Conservation (phyloP, 2,797 vertebrate genomes). For the Streptopelia turtur region DNA sequence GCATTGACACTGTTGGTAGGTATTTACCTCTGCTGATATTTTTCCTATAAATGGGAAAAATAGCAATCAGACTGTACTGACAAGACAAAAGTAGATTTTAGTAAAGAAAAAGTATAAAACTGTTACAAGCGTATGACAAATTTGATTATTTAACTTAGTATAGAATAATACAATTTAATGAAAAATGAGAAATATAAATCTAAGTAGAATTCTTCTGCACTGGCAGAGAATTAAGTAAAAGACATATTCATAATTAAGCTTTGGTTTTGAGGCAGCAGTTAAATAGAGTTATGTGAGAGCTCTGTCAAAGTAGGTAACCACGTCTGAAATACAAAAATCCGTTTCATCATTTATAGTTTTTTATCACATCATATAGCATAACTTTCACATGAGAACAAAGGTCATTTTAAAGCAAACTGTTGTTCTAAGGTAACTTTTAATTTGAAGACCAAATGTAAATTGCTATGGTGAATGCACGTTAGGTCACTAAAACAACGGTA, state of each 20-base stretch:
- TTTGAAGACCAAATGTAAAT: conserved; percentile 80
- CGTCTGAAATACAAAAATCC: conserved; percentile 10
- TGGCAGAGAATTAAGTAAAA: not conserved
- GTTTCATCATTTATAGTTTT: conserved; percentile 58
- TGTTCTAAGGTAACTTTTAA: conserved; percentile 82
- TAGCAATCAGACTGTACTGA: not conserved
- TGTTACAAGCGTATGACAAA: not conserved
- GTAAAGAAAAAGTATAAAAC: not conserved
- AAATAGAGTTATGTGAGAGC: not conserved
- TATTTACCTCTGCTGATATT: conserved; percentile 4
- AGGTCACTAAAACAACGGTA: conserved; percentile 93
- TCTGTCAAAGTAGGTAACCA: not conserved
- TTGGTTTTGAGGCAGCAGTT: not conserved
- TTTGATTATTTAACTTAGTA: conserved; percentile 34
- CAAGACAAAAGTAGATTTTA: conserved; percentile 14
- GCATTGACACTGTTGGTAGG: not conserved
- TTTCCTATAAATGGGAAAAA: conserved; percentile 29
- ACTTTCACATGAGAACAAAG: conserved; percentile 59
- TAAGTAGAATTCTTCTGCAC: not conserved
- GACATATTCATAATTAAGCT: conserved; percentile 15
- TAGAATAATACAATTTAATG: not conserved
- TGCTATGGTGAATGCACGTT: conserved; percentile 74
- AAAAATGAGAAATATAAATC: conserved; percentile 23
- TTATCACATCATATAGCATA: conserved; percentile 58
- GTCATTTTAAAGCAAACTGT: conserved; percentile 74